Conservation (phyloP, 2,113 vertebrate genomes). For the Rhineura floridana region DNA sequence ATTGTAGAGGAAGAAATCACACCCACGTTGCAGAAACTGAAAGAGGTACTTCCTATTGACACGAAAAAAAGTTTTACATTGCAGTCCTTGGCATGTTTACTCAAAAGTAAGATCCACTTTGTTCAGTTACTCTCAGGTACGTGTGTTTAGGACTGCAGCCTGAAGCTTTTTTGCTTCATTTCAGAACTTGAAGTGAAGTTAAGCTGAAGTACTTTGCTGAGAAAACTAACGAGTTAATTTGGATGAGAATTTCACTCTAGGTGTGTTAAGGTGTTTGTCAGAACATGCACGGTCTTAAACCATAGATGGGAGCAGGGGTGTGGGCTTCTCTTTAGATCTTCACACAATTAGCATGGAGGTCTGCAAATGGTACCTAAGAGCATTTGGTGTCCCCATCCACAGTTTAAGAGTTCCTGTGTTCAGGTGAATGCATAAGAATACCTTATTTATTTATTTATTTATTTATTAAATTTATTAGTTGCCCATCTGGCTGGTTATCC, state of each 20-base stretch:
- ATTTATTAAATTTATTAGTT: too few relatives aligned
- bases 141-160: neutral
- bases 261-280: too few relatives aligned
- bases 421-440: too few relatives aligned
- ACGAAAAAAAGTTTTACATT: neutral
- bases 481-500: too few relatives aligned
- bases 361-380: too few relatives aligned
- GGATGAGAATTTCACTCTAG: neutral
- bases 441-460: too few relatives aligned
- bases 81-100: neutral
- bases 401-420: too few relatives aligned
- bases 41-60: slow-evolving; percentile 78
- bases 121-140: neutral
- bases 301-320: too few relatives aligned
- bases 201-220: neutral
- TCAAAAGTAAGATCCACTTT: neutral
- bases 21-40: slow-evolving; percentile 90
- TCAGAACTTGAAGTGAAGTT: neutral
- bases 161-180: neutral
- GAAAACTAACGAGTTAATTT: neutral
- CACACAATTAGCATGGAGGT: too few relatives aligned
- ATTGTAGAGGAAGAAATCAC: slow-evolving; percentile 92
- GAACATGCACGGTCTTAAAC: too few relatives aligned
- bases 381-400: too few relatives aligned
- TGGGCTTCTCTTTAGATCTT: too few relatives aligned